Evolutionary conservation across 1,140 invertebrate genomes (phyloP), one percentile per base, ranked within the genome.

Genomic region (Anoplophora glabripennis): DNA sequence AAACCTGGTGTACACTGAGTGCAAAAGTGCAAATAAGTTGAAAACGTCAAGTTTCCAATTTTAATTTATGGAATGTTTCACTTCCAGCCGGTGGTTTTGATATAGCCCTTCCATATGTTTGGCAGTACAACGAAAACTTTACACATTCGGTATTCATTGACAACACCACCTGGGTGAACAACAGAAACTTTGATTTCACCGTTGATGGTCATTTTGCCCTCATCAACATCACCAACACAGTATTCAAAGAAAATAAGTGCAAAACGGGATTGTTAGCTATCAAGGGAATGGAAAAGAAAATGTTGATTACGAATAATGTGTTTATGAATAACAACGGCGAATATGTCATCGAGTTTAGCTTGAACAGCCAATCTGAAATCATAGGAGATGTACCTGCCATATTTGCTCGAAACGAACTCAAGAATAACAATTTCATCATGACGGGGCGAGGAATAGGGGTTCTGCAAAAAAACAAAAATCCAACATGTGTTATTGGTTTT

Each of bases 281-380:
- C 4, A 80, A 84, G 53, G 97, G 98, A 11, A 99, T 98, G 94
- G 98, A 99, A 76, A 99, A 99, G 77, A 87, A 90, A 67, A 82
- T 98, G 76, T 80, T 85, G 21, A 89, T 98, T 59, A 81, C 87
- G 83, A 75, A 84, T 67, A 85, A 89, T 79, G 72, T 89, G 49
- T 90, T 99, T 37, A 82, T 86, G 62, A 79, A 82, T 15, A 99
- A 99, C 72, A 84, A 79, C 45, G 93, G 90, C 0, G 81, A 83
- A n/a, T 93, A 86, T 69, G 89, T 97, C 79, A 81, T 98, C 1
- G 89, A 96, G 71, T 93, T 98, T 70, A 84, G 86, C 57, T 88
- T 91, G 28, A 86, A 93, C 68, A 96, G 93, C 71, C 94, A 98
- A 72, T 95, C 93, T 14, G 94, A 96, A 75, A 96, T 96, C 54